Evolutionary conservation across 2,888 invertebrate genomes (phyloP), one percentile per base, ranked within the genome.

Genomic region (Listrodromus nycthemerus): DNA sequence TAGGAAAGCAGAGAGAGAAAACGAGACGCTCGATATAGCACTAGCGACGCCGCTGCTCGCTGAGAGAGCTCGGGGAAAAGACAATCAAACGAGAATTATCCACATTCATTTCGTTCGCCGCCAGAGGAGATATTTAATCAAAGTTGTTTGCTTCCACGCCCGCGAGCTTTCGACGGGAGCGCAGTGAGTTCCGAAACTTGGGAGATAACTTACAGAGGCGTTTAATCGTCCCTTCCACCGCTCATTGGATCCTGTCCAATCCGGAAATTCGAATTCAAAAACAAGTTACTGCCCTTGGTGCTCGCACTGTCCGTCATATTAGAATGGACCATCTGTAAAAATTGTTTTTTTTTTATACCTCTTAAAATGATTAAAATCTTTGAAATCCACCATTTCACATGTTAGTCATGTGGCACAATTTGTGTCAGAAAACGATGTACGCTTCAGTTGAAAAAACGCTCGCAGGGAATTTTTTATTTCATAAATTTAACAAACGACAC

Each of bases 71-170:
- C 79, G 76, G 69, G 77, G 87, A 67, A 87, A 89, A 89, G 89
- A 90, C 89, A 90, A 91, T 90, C 89, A 88, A 90, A 88, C 82
- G 80, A 75, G 86, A 86, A 91, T 91, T 90, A 89, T 88, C 84
- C 85, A 80, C 86, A 85, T 88, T 88, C 88, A 84, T 88, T 89
- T 87, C 83, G 85, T 80, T 84, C 86, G 86, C 76, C 70, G 86
- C 81, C 85, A 76, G 82, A 87, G 87, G 86, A 91, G 92, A 92
- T 92, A 91, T 92, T 92, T 91, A 91, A 92, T 92, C 91, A 92
- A 92, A 92, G 91, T 91, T 91, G 90, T 92, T 92, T 91, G 91
- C 91, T 55, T 75, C 71, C 74, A 52, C 69, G 75, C 61, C 81
- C 67, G 66, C 67, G 50, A 52, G 74, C 74, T 75, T 67, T 52